Percentiles rank a stretch among this genome's conserved stretches.
These are phyloP conservation scores for Dexiosoma caninum DNA, from an alignment of 2,888 invertebrate species.

Conservation along the genomic window DNA sequence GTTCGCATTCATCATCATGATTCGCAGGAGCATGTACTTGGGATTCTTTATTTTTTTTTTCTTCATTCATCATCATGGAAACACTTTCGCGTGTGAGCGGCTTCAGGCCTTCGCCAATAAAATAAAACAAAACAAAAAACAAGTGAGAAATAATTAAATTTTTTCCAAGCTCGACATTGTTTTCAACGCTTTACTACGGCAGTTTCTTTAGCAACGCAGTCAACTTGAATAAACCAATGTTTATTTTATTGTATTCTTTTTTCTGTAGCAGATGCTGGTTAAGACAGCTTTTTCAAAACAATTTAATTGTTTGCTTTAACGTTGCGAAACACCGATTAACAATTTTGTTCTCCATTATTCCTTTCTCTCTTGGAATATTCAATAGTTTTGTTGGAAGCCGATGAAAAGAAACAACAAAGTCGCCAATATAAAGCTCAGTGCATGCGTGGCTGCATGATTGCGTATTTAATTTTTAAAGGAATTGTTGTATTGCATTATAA, in stretches of 20 bases:
- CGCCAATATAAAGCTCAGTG: no score
- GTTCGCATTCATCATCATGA: constrained; percentile 15
- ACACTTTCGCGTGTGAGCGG: constrained; percentile 23
- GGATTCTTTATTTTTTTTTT: background rate
- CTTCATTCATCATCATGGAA: constrained; percentile 1
- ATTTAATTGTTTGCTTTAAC: constrained; percentile 20
- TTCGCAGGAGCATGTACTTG: constrained; percentile 23
- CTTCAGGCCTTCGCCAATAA: constrained; percentile 24
- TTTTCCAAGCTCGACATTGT: constrained; percentile 12
- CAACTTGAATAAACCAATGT: constrained; percentile 21
- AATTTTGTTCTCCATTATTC: constrained; percentile 11
- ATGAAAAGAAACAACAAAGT: no score
- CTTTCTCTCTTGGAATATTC: background rate
- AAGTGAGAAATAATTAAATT: background rate
- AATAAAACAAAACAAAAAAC: background rate
- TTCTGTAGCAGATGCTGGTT: background rate
- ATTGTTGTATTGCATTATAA: no score
- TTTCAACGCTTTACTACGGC: constrained; percentile 10
- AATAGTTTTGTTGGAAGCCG: no score
- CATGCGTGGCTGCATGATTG: no score
- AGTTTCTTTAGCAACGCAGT: constrained; percentile 13
- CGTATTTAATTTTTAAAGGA: no score
- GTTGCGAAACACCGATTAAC: constrained; percentile 30
- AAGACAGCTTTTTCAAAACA: background rate
- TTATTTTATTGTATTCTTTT: constrained; percentile 21